Base-by-base conservation (phyloP, 2,113 vertebrate genomes). In the Chunga burmeisteri region DNA sequence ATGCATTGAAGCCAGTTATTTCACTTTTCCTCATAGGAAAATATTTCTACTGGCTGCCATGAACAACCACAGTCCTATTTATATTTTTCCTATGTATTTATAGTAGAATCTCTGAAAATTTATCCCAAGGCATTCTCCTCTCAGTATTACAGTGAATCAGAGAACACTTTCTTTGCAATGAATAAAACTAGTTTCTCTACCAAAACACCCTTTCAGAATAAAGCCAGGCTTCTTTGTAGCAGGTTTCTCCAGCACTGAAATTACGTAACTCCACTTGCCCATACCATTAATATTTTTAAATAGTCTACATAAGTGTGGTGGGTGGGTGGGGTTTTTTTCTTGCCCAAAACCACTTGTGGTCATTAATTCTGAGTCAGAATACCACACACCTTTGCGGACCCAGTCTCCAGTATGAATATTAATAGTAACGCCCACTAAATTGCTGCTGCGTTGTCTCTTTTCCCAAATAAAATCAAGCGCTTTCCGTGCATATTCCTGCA, bases 361-460 rank as follows among this genome's bases (percentile, higher is more conserved):
- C 50, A 62, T 19, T 12, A 16, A 50, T n/a, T 30, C 18, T 0
- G 2, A 96, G 80, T 13, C 13, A 53, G 55, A 59, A 83, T 38
- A 10, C 7, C 94, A 93, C 97, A 11, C 94, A 98, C 98, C 98
- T 98, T 98, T 98, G 56, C 98, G 98, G 50, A 98, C 98, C 99
- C 99, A 99, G 90, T 99, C 99, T 97, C 99, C 99, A 13, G 99
- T 99, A 93, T 99, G 99, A 96, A 99, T 99, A 93, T 99, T 99
- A 90, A 99, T 99, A 46, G 99, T 99, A 44, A 99, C 99, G 7
- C 99, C 99, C 86, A 99, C 99, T 85, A 99, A 98, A 95, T 99
- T 99, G 97, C 99, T 99, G 98, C 99, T 99, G 94, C 99, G 98
- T 94, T 99, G 99, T 82, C 99, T 98, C 98, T 99, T 99, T 93